Evolutionary conservation across 2,113 vertebrate genomes (phyloP).

Genomic region (Arenaria interpres): DNA sequence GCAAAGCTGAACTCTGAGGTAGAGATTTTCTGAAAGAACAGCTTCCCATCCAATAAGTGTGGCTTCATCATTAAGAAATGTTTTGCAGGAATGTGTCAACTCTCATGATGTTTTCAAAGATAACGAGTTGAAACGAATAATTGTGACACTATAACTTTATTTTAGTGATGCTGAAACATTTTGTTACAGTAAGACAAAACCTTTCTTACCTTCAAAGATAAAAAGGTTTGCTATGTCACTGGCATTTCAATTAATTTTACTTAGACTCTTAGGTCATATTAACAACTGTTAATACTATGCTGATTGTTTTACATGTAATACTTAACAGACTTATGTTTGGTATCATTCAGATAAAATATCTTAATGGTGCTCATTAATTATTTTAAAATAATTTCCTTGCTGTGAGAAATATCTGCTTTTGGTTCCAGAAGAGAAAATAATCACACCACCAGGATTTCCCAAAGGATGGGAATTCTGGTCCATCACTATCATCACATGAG

Average conservation of each 20-base stretch:
- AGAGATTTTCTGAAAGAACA: background rate
- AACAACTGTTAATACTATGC: background rate
- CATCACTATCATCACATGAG: background rate
- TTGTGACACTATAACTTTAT: background rate
- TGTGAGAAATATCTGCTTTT: background rate
- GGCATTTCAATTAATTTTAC: background rate
- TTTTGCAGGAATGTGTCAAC: background rate
- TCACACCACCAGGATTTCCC: background rate
- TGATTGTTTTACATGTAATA: background rate
- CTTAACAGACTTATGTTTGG: background rate
- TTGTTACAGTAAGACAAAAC: background rate
- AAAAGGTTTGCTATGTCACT: background rate
- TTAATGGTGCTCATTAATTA: background rate
- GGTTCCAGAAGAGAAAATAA: background rate
- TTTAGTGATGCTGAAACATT: background rate
- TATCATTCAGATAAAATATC: background rate
- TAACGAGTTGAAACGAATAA: background rate
- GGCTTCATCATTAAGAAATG: background rate
- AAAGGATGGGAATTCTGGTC: background rate
- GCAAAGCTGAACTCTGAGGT: background rate
- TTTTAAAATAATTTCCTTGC: background rate
- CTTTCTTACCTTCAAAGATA: constrained; percentile 5
- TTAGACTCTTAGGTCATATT: background rate
- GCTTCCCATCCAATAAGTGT: background rate
- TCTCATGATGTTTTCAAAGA: background rate